Evolutionary conservation across 2,888 invertebrate species (phyloP), one percentile per base, ranked within the genome.

Genomic region (Bimastos eiseni): DNA sequence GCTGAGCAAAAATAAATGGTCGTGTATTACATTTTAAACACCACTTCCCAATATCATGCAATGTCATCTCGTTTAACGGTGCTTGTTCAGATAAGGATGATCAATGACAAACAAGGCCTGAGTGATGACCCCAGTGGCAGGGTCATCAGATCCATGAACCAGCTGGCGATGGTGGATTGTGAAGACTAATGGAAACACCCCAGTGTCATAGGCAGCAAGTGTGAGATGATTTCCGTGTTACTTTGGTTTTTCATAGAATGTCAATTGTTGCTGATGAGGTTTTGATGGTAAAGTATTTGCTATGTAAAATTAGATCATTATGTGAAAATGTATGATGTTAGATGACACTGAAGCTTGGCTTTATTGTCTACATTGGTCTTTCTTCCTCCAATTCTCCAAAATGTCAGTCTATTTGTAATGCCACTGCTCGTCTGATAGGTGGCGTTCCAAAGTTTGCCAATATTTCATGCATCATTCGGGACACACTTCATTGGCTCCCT

Each of bases 161-260:
- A 93, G 89, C 92, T 94, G 92, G 92, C 92, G 89, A 93, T 95
- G 55, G 92, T 95, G 6, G 94, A 95, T 90, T 95, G 95, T 93
- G 94, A 95, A 92, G 95, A 95, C 93, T 94, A 94, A 95, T 93
- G 94, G 93, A 55, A 95, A 95, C 92, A 95, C 94, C 19, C 94
- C 95, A 34, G 88, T 95, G 1, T 95, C 95, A 44, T 95, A 95
- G 91, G 95, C 95, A 89, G 93, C 95, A 38, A 90, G 91, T 90
- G 36, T n/a, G 70, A 70, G 70, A 30, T n/a, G 30, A 70, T n/a
- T 70, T 21, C 4, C 49, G 24, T 49, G 49, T 49, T 70, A 70
- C n/a, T 6, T 70, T 70, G n/a, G 24, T 8, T 70, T n/a, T 13
- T n/a, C 70, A 70, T 70, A 8, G 70, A 70, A 11, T 1, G 70